Evolutionary conservation across 2,113 vertebrate species (phyloP).

Genomic region (Rhabdomys dilectus): DNA sequence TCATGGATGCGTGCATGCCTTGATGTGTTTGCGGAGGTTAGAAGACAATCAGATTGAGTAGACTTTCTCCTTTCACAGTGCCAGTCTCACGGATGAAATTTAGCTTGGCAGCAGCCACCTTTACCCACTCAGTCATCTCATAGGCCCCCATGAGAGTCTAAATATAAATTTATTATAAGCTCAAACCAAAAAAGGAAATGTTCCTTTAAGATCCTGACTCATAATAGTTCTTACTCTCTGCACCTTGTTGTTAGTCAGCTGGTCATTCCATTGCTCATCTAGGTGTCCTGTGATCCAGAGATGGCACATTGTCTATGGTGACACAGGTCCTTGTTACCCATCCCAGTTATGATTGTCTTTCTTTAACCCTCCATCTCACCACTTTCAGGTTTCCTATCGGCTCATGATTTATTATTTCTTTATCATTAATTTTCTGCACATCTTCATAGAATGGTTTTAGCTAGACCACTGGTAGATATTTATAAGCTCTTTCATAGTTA

Average conservation of each 20-base stretch:
- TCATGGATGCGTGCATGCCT: neutral
- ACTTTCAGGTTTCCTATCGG: neutral
- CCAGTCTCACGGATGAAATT: neutral
- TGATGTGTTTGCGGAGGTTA: neutral
- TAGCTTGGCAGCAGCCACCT: neutral
- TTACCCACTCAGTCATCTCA: neutral
- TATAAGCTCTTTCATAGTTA: neutral
- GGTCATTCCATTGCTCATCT: neutral
- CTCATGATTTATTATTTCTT: neutral
- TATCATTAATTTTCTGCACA: neutral
- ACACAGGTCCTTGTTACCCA: neutral
- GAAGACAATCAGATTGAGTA: neutral
- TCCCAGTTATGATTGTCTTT: neutral
- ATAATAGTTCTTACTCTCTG: too few relatives aligned
- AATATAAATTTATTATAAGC: neutral
- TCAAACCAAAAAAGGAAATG: slow-evolving; percentile 11
- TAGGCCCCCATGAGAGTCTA: neutral
- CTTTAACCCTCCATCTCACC: neutral
- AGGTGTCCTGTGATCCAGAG: neutral
- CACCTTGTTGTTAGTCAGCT: neutral
- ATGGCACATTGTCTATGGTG: neutral
- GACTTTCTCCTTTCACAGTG: neutral
- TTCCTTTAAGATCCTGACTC: neutral
- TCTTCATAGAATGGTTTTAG: neutral
- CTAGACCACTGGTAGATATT: neutral